These are phyloP conservation scores for Andrena cerasifolii DNA, from an alignment of 1,140 invertebrate genomes.

Conservation along the genomic window DNA sequence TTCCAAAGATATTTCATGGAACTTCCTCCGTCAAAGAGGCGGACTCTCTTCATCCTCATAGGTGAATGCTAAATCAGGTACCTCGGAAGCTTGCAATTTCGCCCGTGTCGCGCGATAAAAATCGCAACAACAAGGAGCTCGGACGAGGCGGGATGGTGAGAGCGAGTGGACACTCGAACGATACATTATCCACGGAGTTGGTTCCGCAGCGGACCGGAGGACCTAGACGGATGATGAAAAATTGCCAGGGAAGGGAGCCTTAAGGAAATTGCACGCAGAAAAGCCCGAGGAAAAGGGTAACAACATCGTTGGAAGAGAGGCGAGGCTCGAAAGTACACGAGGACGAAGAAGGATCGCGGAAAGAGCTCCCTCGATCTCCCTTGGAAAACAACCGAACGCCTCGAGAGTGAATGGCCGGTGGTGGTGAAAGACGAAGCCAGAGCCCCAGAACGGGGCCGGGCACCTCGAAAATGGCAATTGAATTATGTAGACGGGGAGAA, in stretches of 20 bases:
- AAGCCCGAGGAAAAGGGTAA: not conserved
- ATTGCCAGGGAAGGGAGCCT: not conserved
- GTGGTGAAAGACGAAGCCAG: not conserved
- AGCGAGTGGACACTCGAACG: not conserved
- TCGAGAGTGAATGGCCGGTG: not conserved
- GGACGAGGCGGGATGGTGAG: not conserved
- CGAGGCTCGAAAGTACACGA: not conserved
- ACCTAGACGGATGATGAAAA: conserved; percentile 43
- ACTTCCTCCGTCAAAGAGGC: too few relatives aligned
- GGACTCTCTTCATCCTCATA: too few relatives aligned
- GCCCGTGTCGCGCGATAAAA: conserved; percentile 4
- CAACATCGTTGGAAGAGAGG: not conserved
- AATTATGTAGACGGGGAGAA: not conserved
- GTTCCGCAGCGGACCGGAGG: not conserved
- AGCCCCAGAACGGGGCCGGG: not conserved
- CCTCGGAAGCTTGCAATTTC: too few relatives aligned
- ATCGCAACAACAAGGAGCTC: conserved; percentile 30
- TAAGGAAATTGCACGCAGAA: conserved; percentile 5
- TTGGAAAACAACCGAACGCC: conserved; percentile 3
- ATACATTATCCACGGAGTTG: conserved; percentile 12
- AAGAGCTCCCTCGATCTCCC: not conserved
- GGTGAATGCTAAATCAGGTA: too few relatives aligned
- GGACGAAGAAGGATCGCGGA: not conserved
- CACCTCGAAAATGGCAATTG: conserved; percentile 12
- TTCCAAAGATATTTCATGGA: too few relatives aligned